Conservation (phyloP, 1,140 invertebrate species). For the Brachionus rotundiformis region DNA sequence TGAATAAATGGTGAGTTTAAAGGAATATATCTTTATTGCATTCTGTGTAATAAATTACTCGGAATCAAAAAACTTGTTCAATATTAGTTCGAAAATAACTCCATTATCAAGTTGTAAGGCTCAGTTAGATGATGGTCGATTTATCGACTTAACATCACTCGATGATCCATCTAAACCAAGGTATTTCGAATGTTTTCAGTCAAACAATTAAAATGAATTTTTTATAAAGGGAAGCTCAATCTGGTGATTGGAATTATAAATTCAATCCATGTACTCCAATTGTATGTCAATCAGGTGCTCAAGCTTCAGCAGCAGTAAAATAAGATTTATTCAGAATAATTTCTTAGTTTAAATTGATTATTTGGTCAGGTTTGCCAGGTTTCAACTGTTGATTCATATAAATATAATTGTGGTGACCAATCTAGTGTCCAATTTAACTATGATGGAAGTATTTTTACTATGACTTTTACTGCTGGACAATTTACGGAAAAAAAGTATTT, state of each 20-base stretch:
- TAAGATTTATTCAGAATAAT: background rate
- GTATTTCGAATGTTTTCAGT: too few species aligned
- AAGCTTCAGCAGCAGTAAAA: background rate
- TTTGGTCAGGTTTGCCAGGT: slow-evolving; percentile 36
- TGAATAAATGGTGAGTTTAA: background rate
- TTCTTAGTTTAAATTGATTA: background rate
- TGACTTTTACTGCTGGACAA: background rate
- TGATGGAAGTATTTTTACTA: background rate
- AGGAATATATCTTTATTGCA: background rate
- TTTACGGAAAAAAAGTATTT: too few species aligned
- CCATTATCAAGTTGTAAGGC: slow-evolving; percentile 16
- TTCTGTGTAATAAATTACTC: background rate
- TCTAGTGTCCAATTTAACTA: background rate
- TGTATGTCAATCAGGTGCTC: background rate
- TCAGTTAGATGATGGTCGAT: slow-evolving; percentile 32
- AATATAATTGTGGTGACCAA: slow-evolving; percentile 40
- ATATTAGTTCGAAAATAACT: background rate
- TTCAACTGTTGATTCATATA: background rate
- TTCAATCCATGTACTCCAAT: slow-evolving; percentile 47
- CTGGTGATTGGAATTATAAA: background rate
- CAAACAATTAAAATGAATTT: too few species aligned
- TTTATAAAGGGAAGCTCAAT: background rate
- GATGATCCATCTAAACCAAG: slow-evolving; percentile 5
- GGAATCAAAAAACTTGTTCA: background rate
- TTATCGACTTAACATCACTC: slow-evolving; percentile 34